A percentile compares a stretch with the other conserved stretches of the same genome.
These are phyloP conservation scores for Oconnorella tubifera DNA, from an alignment of 2,888 invertebrate genomes.

Conservation along the genomic window DNA sequence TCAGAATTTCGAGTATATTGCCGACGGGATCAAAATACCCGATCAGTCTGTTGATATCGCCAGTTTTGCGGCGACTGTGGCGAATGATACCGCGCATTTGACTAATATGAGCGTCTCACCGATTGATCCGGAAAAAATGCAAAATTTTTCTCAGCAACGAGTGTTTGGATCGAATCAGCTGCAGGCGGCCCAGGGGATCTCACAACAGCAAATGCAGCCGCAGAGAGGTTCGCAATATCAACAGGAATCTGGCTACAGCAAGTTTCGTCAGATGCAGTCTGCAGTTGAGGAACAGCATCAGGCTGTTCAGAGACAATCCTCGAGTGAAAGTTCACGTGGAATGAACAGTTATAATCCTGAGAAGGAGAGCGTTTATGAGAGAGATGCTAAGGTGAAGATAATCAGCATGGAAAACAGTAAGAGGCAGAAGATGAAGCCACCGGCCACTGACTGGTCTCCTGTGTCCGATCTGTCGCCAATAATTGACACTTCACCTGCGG, in stretches of 20 bases:
- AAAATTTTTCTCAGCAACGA: not conserved
- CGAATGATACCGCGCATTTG: conserved; percentile 52
- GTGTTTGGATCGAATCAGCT: not conserved
- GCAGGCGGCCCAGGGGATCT: too few species aligned
- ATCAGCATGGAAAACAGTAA: conserved; percentile 52
- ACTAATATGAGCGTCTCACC: conserved; percentile 54
- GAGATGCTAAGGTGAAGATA: conserved; percentile 48
- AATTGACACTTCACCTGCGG: conserved; percentile 57
- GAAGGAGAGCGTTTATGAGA: too few species aligned
- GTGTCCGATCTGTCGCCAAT: conserved; percentile 58
- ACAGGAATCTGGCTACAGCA: too few species aligned
- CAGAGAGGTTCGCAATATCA: too few species aligned
- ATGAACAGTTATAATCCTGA: too few species aligned
- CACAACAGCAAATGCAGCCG: too few species aligned
- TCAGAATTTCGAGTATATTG: conserved; percentile 9
- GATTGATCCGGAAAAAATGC: conserved; percentile 28
- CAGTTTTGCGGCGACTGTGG: conserved; percentile 53
- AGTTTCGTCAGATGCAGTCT: too few species aligned
- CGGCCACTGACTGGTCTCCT: conserved; percentile 55
- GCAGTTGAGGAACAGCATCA: too few species aligned
- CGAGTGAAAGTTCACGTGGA: too few species aligned
- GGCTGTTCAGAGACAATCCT: too few species aligned
- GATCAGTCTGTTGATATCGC: conserved; percentile 39
- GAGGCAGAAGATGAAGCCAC: conserved; percentile 48
- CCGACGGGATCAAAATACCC: not conserved